These are phyloP conservation scores for Isaurus tuberculatus DNA, from an alignment of 92 coral and sea anemone genomes.

Conservation along the genomic window DNA sequence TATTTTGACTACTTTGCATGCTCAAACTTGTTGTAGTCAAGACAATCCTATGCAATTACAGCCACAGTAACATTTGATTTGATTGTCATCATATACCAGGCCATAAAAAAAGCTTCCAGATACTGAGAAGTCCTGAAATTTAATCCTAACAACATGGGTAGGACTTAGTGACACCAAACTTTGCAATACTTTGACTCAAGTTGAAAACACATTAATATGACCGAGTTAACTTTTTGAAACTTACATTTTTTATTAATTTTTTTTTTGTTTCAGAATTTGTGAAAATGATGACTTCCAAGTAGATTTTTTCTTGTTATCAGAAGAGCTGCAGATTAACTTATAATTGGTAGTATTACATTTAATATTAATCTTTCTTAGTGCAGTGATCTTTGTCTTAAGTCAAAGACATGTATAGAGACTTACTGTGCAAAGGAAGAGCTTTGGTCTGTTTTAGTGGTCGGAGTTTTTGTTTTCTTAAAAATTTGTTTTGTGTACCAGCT, in stretches of 20 bases:
- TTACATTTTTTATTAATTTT: neutral
- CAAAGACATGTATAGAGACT: neutral
- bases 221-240: no score
- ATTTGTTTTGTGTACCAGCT: neutral
- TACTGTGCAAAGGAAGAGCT: conserved; percentile 1
- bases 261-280: neutral
- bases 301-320: neutral
- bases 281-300: conserved; percentile 10
- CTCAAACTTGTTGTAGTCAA: no score
- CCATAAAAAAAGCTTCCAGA: no score
- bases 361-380: neutral
- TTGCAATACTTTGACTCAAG: no score
- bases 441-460: neutral
- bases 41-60: no score
- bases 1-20: no score
- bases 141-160: no score
- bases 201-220: no score
- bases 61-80: no score
- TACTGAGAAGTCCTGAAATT: no score
- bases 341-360: conserved; percentile 1
- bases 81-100: no score
- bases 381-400: neutral
- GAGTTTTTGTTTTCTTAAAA: neutral
- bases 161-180: no score
- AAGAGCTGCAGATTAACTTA: neutral